Base-by-base conservation (phyloP, 2,797 vertebrate species). In the Coreius guichenoti region DNA sequence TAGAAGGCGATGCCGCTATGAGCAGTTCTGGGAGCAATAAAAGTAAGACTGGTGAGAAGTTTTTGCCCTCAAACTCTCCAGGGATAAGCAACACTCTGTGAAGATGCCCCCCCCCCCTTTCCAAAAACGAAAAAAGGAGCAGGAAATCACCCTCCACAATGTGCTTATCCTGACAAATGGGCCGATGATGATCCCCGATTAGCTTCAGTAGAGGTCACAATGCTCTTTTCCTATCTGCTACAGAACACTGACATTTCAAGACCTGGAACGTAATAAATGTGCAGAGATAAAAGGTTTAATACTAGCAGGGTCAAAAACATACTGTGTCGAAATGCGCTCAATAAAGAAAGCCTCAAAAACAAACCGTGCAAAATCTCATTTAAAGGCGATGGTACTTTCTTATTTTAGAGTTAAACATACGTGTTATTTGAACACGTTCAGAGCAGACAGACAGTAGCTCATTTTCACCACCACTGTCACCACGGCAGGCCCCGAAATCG, bases 171-270 rank as follows among this genome's bases (percentile, higher is more conserved):
- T 92, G 93, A 94, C 89, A 92, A 94, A 94, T 92, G 88, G 87
- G 76, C 16, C 82, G 80, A 82, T 92, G 92, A 92, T 95, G 92
- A 94, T 92, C 92, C 87, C 89, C 91, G 90, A 93, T 93, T 92
- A 93, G 91, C 88, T 88, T 89, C 82, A 90, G 88, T 85, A 87
- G 89, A 90, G 92, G 92, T 93, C 92, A 90, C 85, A 88, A 90
- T 89, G 87, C 88, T 81, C 86, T 77, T 83, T 36, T 19, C 49
- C n/a, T 83, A 58, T 58, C 65, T 78, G 75, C 75, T 70, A n/a
- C 49, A 76, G 49, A 84, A 78, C 82, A 76, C 47, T 70, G 75
- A 29, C 43, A 76, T 85, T 85, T 65, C 72, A 80, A 81, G 77
- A 75, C 47, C 29, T 65, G 31, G 73, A 82, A 80, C 26, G 78